phyloP scores from a whole-genome alignment of 2,888 invertebrate genomes.

The Eristalis pertinax region DNA sequence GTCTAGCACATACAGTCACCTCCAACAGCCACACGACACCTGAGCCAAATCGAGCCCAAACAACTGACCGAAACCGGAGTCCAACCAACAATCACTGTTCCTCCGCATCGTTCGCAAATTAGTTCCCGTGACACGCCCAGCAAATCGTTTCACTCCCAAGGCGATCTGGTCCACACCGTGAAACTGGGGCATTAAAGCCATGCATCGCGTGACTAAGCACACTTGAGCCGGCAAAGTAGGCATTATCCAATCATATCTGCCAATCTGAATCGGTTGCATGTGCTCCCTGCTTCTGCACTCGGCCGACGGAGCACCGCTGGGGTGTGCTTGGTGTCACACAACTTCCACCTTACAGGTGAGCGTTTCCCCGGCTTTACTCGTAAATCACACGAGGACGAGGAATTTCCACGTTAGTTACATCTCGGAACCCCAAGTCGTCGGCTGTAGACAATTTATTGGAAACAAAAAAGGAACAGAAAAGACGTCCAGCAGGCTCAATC shows the following conservation, averaged over 20 bases:
- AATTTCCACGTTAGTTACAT: neutral
- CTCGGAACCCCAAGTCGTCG: neutral
- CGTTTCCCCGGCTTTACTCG: too few relatives aligned
- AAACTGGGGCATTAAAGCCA: neutral
- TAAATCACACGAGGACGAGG: neutral
- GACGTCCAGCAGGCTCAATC: neutral
- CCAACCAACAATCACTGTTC: too few relatives aligned
- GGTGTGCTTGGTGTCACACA: neutral
- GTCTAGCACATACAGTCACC: too few relatives aligned
- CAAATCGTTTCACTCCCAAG: too few relatives aligned
- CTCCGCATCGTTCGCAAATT: too few relatives aligned
- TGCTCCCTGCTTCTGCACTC: neutral
- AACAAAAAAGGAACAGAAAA: neutral
- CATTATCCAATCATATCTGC: neutral
- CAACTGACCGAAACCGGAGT: too few relatives aligned
- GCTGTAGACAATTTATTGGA: slow-evolving; percentile 29
- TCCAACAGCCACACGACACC: too few relatives aligned
- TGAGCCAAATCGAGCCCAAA: too few relatives aligned
- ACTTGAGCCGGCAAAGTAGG: neutral
- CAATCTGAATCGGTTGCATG: neutral
- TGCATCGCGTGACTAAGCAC: neutral
- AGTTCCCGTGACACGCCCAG: too few relatives aligned
- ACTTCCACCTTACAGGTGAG: neutral
- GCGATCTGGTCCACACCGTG: neutral
- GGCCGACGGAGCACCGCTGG: too few relatives aligned